phyloP scores from a whole-genome alignment of 2,797 vertebrate species.

The Peromyscus aztecus region DNA sequence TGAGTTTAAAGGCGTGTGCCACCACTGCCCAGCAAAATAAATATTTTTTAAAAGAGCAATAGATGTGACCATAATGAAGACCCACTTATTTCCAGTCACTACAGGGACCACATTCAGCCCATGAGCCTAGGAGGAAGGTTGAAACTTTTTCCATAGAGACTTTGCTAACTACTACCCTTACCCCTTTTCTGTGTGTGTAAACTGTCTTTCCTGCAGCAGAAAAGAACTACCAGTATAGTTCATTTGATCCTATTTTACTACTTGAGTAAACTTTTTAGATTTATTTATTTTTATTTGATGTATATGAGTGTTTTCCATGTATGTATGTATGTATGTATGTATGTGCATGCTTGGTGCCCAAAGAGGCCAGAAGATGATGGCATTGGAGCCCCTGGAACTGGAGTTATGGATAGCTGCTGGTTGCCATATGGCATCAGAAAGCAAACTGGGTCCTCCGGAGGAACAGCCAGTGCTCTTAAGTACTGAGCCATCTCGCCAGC shows the following conservation, averaged over 20 bases:
- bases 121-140: not conserved
- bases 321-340: not conserved
- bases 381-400: not conserved
- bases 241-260: conserved; percentile 8
- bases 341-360: not conserved
- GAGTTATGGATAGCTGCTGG: not conserved
- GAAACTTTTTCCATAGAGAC: not conserved
- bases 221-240: not conserved
- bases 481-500: not conserved
- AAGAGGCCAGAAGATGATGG: not conserved
- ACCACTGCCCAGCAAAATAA: not conserved
- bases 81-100: not conserved
- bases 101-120: not conserved
- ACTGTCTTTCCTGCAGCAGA: not conserved
- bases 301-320: not conserved
- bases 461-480: not conserved
- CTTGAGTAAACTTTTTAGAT: not conserved
- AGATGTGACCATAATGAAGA: not conserved
- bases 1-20: not conserved
- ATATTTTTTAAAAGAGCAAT: not conserved
- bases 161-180: not conserved
- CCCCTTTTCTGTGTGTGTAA: not conserved
- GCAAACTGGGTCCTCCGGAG: not conserved
- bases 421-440: not conserved
- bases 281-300: not conserved